Evolutionary conservation across 1,140 invertebrate genomes (phyloP).

Genomic region (Drosophila kurseongensis): DNA sequence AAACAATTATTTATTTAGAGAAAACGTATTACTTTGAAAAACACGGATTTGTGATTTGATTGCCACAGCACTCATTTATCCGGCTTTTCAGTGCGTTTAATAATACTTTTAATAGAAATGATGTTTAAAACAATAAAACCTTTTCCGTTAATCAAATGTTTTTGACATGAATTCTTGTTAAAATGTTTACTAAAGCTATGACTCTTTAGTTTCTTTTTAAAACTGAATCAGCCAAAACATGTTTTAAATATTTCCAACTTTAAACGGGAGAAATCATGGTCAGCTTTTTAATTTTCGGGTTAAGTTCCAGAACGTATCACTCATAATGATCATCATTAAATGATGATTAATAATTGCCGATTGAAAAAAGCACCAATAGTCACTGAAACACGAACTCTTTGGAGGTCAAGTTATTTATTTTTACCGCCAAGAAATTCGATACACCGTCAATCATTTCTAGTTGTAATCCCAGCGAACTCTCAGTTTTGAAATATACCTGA

Average conservation of each 20-base stretch:
- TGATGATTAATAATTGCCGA: background rate
- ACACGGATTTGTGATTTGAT: too few species aligned
- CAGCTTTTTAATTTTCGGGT: background rate
- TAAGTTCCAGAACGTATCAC: background rate
- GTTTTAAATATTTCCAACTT: background rate
- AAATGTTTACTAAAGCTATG: background rate
- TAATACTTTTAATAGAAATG: too few species aligned
- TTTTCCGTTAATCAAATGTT: background rate
- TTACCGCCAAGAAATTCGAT: background rate
- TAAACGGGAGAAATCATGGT: background rate
- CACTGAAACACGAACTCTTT: background rate
- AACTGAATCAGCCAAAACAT: too few species aligned
- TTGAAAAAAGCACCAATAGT: background rate
- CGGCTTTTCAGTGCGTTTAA: too few species aligned
- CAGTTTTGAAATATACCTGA: conserved; percentile 84
- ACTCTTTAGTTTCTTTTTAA: background rate
- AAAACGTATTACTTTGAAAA: too few species aligned
- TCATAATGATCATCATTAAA: background rate
- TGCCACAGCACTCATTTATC: too few species aligned
- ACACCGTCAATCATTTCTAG: conserved; percentile 5
- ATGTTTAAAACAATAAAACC: background rate
- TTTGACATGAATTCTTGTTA: background rate
- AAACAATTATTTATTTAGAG: too few species aligned
- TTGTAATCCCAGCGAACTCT: conserved; percentile 1
- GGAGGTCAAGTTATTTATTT: background rate